Base-by-base conservation (phyloP, 2,797 vertebrate genomes). In the Falco concolor region DNA sequence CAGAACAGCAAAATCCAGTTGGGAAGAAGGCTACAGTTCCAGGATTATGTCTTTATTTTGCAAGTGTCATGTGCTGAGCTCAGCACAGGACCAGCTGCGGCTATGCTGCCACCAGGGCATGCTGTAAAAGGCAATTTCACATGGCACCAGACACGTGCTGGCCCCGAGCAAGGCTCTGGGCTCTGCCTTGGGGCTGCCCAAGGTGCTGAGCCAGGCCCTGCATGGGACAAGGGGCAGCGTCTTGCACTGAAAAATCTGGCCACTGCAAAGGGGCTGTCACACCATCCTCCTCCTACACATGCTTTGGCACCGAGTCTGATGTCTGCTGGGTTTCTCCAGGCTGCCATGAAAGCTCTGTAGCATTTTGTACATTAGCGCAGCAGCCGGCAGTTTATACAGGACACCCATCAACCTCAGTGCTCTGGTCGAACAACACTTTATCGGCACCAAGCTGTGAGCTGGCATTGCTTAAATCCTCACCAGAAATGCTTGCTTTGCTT, bases 151-250 rank as follows among this genome's bases (percentile, higher is more conserved):
- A 20, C 13, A 3, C 0, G 2, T 18, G 34, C 44, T 76, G 36
- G 40, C 22, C 21, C 23, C 0, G 1, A 53, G 28, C 32, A 14
- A 6, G 28, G 49, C 76, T 1, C 2, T 3, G 8, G 79, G 40
- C 34, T 32, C 20, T 67, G 16, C 17, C n/a, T 6, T 21, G 45
- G 50, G 60, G 24, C 52, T 36, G 42, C 23, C 25, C 21, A 7
- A 28, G 44, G 12, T 7, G 19, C 68, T 18, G 9, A 84, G 56
- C 45, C 42, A 28, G 52, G 79, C 45, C 13, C 42, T 18, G 32
- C 53, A 24, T 1, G 19, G 24, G 73, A 54, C 23, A 32, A 38
- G 23, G 13, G 23, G 21, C 68, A 54, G 6, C 3, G 10, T 5
- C 53, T 30, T 17, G 18, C 6, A 22, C 4, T 54, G 40, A 57